Evolutionary conservation across 64 coral and sea anemone genomes (phyloP).

Genomic region (Pachyseris speciosa): DNA sequence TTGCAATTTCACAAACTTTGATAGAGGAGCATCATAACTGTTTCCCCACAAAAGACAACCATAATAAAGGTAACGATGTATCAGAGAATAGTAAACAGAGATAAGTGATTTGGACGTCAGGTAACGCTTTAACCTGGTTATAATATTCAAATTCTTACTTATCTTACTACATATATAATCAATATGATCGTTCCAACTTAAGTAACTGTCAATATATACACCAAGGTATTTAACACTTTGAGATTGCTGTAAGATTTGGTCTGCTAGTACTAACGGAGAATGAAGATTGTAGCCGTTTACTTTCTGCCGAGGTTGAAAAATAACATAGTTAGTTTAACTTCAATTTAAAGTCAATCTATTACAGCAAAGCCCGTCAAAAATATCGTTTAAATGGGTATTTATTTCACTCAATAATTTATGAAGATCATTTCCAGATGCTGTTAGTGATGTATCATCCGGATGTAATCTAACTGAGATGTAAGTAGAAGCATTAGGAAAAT

Average conservation of each 20-base stretch:
- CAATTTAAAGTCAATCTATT: slow-evolving; percentile 53
- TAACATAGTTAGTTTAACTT: slow-evolving; percentile 46
- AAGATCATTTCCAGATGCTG: background rate
- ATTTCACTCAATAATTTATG: slow-evolving; percentile 12
- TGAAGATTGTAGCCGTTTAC: slow-evolving; percentile 46
- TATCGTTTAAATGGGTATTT: slow-evolving; percentile 1
- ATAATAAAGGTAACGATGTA: background rate
- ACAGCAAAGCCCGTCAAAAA: slow-evolving; percentile 43
- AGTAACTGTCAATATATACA: slow-evolving; percentile 38
- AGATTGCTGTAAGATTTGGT: slow-evolving; percentile 44
- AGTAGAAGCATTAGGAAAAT: background rate
- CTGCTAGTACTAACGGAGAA: slow-evolving; percentile 29
- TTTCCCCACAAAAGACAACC: background rate
- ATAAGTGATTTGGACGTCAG: slow-evolving; percentile 7
- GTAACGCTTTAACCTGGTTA: too few relatives aligned
- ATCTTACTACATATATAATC: slow-evolving; percentile 35
- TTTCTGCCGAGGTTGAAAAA: slow-evolving; percentile 63
- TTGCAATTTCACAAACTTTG: slow-evolving; percentile 30
- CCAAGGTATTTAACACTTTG: slow-evolving; percentile 36
- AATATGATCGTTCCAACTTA: slow-evolving; percentile 41
- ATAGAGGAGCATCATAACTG: slow-evolving; percentile 16
- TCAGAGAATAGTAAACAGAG: slow-evolving; percentile 7
- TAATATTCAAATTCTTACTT: too few relatives aligned
- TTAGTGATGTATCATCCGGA: slow-evolving; percentile 40
- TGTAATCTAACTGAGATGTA: too few relatives aligned